Conservation (phyloP, 2,113 vertebrate genomes). For the Abramis brama region DNA sequence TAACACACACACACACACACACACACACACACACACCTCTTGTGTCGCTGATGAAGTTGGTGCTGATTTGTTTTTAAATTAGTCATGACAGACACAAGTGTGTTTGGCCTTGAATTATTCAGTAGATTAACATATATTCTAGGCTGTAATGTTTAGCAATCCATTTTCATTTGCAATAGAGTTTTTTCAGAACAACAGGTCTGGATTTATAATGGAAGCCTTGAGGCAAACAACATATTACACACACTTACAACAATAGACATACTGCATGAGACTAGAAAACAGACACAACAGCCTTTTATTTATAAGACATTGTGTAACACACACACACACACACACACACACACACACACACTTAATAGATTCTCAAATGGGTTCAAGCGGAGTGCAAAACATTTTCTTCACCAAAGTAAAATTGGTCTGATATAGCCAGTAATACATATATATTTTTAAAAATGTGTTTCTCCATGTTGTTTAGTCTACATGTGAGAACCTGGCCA, state of each 20-base stretch:
- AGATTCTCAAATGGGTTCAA: no score
- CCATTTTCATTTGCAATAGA: constrained; percentile 6
- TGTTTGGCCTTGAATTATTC: constrained; percentile 2
- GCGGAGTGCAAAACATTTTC: no score
- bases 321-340: no score
- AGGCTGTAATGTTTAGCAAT: constrained; percentile 4
- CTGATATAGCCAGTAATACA: background rate
- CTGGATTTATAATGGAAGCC: background rate
- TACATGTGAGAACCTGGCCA: no score
- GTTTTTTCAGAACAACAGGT: background rate
- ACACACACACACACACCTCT: no score
- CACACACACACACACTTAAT: no score
- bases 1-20: background rate
- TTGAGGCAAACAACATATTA: background rate
- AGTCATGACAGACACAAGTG: constrained; percentile 34
- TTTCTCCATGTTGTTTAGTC: no score
- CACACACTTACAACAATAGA: background rate
- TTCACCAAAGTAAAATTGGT: background rate
- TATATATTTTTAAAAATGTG: no score
- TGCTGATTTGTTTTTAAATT: constrained; percentile 37
- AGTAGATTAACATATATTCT: background rate
- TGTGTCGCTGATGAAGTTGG: background rate
- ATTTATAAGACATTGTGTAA: background rate
- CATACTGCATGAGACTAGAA: background rate
- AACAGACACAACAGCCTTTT: background rate